phyloP scores from a whole-genome alignment of 2,888 invertebrate genomes.

The Psococerastis gibbosa region DNA sequence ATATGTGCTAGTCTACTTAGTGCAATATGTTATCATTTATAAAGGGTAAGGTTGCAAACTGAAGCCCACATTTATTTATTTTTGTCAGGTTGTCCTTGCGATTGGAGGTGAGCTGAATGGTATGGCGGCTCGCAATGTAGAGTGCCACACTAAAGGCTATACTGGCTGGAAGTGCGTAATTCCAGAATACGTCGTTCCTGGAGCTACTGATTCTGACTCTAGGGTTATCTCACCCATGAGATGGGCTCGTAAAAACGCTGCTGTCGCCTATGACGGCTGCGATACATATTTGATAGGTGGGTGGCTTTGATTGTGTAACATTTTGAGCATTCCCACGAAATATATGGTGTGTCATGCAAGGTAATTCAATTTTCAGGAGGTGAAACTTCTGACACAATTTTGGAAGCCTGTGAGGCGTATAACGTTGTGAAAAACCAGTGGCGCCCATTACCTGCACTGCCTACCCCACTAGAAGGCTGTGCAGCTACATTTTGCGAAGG shows the following conservation, averaged over 20 bases:
- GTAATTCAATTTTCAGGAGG: slow-evolving; percentile 20
- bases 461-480: slow-evolving; percentile 20
- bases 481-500: slow-evolving; percentile 21
- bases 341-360: no score
- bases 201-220: slow-evolving; percentile 17
- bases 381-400: slow-evolving; percentile 19
- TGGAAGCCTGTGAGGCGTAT: slow-evolving; percentile 21
- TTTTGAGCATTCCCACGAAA: no score
- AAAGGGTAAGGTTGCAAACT: no score
- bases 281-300: slow-evolving; percentile 21
- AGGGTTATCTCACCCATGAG: slow-evolving; percentile 22
- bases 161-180: slow-evolving; percentile 22
- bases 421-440: slow-evolving; percentile 20
- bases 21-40: no score
- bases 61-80: slow-evolving; percentile 2
- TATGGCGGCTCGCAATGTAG: slow-evolving; percentile 20
- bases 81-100: slow-evolving; percentile 20
- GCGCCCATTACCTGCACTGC: slow-evolving; percentile 19
- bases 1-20: no score
- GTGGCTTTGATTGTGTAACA: neutral
- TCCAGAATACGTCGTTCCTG: slow-evolving; percentile 17
- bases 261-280: slow-evolving; percentile 20
- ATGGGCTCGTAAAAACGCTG: slow-evolving; percentile 20
- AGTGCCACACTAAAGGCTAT: slow-evolving; percentile 22
- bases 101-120: slow-evolving; percentile 23